Evolutionary conservation across 2,888 invertebrate genomes (phyloP), one percentile per base, ranked within the genome.

Genomic region (Pristionchus fissidentatus): DNA sequence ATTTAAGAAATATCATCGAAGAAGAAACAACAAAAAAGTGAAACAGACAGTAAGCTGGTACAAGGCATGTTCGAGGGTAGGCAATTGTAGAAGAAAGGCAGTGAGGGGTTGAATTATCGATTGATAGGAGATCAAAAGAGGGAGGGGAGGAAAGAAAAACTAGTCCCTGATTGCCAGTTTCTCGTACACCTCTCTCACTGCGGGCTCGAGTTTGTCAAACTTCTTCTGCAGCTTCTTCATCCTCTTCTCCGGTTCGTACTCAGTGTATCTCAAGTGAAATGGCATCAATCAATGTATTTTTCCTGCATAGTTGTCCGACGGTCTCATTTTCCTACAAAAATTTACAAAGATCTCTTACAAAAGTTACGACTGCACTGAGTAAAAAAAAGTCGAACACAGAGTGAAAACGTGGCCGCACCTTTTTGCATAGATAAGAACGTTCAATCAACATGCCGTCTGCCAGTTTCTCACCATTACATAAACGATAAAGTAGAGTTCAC

Each of bases 201-300:
- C n/a, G 10, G 35, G 57, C 8, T 84, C 85, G 43, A 85, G 52
- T 43, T 85, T 85, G 62, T 84, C 38, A 66, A 84, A 85, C 78
- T 84, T 85, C 52, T 85, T 85, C 49, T 26, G 55, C 3, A 85
- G 70, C 38, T 85, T 85, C 82, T 52, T 84, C 52, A 73, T 19
- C 13, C 85, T 29, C 32, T 75, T 77, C 38, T 85, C 85, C 7
- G 80, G 73, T 0, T 84, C 84, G 41, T 83, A 70, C 35, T 85
- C 80, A 19, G 66, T 49, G 77, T 80, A 85, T 22, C 85, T 85
- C 32, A 77, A 70, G n/a, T n/a, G 66, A 35, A 66, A n/a, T n/a
- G n/a, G n/a, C n/a, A n/a, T n/a, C n/a, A n/a, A n/a, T n/a, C n/a
- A n/a, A n/a, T n/a, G n/a, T n/a, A n/a, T n/a, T n/a, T n/a, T n/a